Evolutionary conservation across 2,113 vertebrate species (phyloP), one percentile per base, ranked within the genome.

Genomic region (Rhinopomastus cyanomelas): DNA sequence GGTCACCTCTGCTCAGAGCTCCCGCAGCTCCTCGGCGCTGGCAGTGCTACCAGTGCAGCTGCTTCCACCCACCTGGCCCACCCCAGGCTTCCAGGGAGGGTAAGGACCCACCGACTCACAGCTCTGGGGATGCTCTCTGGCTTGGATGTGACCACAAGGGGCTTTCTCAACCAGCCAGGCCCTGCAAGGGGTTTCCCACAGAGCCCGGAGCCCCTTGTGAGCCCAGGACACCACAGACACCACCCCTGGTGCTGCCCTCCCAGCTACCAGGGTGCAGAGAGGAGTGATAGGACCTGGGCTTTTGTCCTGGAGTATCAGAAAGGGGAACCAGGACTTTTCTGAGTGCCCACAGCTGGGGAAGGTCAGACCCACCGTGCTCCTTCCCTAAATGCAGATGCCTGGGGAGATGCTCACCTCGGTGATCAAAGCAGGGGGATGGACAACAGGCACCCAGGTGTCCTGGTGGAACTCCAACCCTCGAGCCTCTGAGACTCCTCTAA

Each of bases 231-330:
- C 46, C n/a, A 21, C 59, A 60, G 5, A 14, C 39, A 23, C 30
- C 11, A 12, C 32, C n/a, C 68, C 65, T 6, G 5, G 25, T 53
- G 46, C 23, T 69, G 55, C 13, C 32, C n/a, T 57, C 16, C 80
- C 34, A 64, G 72, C 71, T 55, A 36, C 48, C 30, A 57, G 57
- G 53, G 27, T 17, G 22, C 77, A 42, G n/a, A 29, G 16, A 25
- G 12, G 17, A 60, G 22, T 19, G 22, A 64, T 51, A 56, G 68
- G 6, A 20, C 49, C 20, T 23, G 4, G 1, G 8, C 67, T 25
- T 39, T 19, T n/a, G 48, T 73, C 5, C 42, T 81, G 17, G 0
- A 0, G 30, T 53, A 46, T 16, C 1, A 1, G 20, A 1, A 4
- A 34, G 27, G n/a, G 39, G 36, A 77, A 57, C 20, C 0, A 0